Evolutionary conservation across 1,140 invertebrate genomes (phyloP).

Genomic region (Atta cephalotes): DNA sequence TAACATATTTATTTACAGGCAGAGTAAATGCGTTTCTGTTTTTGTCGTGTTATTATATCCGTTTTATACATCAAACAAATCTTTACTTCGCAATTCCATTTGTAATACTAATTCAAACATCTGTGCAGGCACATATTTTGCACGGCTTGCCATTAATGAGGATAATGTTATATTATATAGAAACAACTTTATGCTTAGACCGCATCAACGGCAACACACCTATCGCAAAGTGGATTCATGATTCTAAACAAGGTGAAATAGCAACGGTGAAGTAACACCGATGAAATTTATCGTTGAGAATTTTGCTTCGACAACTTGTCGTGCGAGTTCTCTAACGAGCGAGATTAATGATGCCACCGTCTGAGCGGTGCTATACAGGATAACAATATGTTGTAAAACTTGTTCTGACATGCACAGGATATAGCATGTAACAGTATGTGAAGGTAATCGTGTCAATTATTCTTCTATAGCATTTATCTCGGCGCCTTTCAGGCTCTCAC

Average conservation of each 20-base stretch:
- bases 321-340: conserved; percentile 41
- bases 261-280: conserved; percentile 7
- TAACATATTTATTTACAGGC: neutral
- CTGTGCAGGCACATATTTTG: neutral
- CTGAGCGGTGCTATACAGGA: neutral
- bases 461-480: conserved; percentile 56
- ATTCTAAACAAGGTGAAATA: neutral
- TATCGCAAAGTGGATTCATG: neutral
- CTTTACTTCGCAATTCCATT: neutral
- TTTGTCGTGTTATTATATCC: no score
- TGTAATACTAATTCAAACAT: conserved; percentile 1
- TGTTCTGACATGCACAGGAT: neutral
- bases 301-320: conserved; percentile 43
- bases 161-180: neutral
- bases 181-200: neutral
- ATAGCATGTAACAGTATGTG: conserved; percentile 9
- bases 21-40: neutral
- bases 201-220: neutral
- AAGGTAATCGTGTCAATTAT: conserved; percentile 60
- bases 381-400: conserved; percentile 43
- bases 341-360: conserved; percentile 25
- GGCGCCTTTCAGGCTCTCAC: conserved; percentile 32
- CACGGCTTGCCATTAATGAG: neutral
- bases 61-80: neutral
- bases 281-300: conserved; percentile 36